Base-by-base conservation (phyloP, 2,797 vertebrate genomes). In the Vultur gryphus region DNA sequence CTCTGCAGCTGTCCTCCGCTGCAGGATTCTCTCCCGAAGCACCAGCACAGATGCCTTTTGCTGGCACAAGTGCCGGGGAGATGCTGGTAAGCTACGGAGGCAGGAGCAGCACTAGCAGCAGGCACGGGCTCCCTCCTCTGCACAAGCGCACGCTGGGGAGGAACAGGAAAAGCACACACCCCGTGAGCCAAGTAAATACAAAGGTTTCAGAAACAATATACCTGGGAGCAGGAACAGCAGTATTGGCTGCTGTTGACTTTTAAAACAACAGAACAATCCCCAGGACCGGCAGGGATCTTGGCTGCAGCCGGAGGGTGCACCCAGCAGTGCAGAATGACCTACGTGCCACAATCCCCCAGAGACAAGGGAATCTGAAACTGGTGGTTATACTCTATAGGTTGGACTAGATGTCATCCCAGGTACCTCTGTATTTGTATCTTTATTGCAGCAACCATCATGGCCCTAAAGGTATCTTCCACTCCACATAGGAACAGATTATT, bases 111-210 rank as follows among this genome's bases (percentile, higher is more conserved):
- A 7, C 0, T 2, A 70, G 62, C 20, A 41, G 33, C 25, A 16
- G 21, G 44, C 59, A 14, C 2, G 1, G 20, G 65, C 49, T 92
- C 59, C 55, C 18, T 16, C 16, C 39, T 29, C 58, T 16, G 13
- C 3, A 9, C 31, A 9, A 35, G 39, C 2, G 3, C 29, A 8
- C 0, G 1, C 24, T 18, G 12, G 35, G 28, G 31, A 92, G 29
- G 66, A 75, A 8, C n/a, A n/a, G 84, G 78, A 87, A 49, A 80
- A 87, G 57, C 44, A 71, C 57, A 64, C 59, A 13, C 16, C 28
- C n/a, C 1, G 0, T 1, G 24, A 52, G 49, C 31, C 69, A 88
- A 11, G 65, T 19, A 67, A 71, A 37, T 3, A 33, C 29, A 78
- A 86, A 87, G 12, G 28, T 33, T 52, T 57, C 57, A 57, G 16